Base-by-base conservation (phyloP, 1,140 invertebrate genomes). In the Leptinotarsa texana region DNA sequence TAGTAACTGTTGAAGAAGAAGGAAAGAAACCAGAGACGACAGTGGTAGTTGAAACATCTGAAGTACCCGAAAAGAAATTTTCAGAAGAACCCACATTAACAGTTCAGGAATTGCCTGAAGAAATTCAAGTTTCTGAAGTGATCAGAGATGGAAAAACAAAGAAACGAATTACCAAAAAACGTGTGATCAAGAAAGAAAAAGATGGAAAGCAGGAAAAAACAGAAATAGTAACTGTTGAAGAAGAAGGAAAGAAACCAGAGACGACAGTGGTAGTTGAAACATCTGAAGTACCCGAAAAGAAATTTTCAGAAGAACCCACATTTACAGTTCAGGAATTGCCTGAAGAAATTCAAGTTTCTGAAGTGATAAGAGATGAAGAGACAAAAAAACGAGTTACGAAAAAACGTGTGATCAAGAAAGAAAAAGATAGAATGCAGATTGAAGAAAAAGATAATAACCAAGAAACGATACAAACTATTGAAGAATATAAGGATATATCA, bases 1-100 rank as follows among this genome's bases (percentile, higher is more conserved):
- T 87, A 71, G 84, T 86, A n/a, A 87, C 87, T 22, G 79, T 87
- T 65, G 84, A 88, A 82, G 86, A 87, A 80, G 86, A 87, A 72
- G 84, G 85, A 62, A 83, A 87, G 75, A 77, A 81, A 63, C 83
- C 86, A n/a, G 75, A 86, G 48, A 84, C 80, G 8, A 84, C 80
- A 21, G 83, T 87, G 69, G 87, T 87, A 22, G 62, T 80, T 15
- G 62, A 67, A 49, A n/a, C n/a, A n/a, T n/a, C n/a, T n/a, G 84
- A 84, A 71, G 83, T 75, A 62, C 72, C 80, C 22, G 27, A 76
- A 72, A 51, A 76, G 27, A 48, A 74, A 48, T 62, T 77, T 18
- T 33, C 74, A 67, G 24, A 69, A 42, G 57, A 57, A 13, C 69
- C 80, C 13, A 77, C 85, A 5, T 83, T 13, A 0, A 57, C 51